Evolutionary conservation across 2,113 vertebrate genomes (phyloP).

Genomic region (Xenopus tropicalis): UCB_Xtro_10.0 CM004444.2:11113001-11113500

Average conservation of each 20-base stretch:
- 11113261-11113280: conserved; percentile 38
- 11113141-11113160: conserved; percentile 41
- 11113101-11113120: conserved; percentile 30
- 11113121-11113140: background rate
- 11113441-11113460: too few species aligned
- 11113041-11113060: too few species aligned
- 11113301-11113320: conserved; percentile 34
- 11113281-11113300: conserved; percentile 30
- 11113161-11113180: conserved; percentile 11
- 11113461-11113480: too few species aligned
- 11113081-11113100: conserved; percentile 21
- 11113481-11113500: too few species aligned
- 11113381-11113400: conserved; percentile 43
- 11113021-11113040: too few species aligned
- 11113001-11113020: too few species aligned
- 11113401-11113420: background rate
- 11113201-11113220: conserved; percentile 34
- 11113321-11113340: conserved; percentile 27
- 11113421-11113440: too few species aligned
- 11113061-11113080: background rate
- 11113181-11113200: conserved; percentile 28
- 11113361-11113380: conserved; percentile 33
- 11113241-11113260: conserved; percentile 33
- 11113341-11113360: conserved; percentile 32
- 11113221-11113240: conserved; percentile 46